Evolutionary conservation across 2,797 vertebrate species (phyloP).

Genomic region (Lepilemur ruficaudatus): DNA sequence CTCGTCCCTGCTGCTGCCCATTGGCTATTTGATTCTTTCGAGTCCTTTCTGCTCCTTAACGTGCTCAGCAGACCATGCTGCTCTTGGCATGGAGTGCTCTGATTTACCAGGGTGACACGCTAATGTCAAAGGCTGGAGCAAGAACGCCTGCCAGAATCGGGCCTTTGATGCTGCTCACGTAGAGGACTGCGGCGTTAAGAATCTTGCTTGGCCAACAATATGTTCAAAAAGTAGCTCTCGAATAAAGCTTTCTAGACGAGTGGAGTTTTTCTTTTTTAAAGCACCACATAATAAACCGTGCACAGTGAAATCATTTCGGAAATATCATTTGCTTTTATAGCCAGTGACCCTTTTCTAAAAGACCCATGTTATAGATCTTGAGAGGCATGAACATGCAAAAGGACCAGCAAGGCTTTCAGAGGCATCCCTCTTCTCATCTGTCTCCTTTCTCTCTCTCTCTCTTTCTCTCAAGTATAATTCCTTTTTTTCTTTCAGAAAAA

Average conservation of each 20-base stretch:
- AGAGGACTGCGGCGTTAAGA: neutral
- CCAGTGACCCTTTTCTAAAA: neutral
- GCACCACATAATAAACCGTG: slow-evolving; percentile 39
- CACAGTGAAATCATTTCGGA: neutral
- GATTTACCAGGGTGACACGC: neutral
- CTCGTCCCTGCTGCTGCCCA: neutral
- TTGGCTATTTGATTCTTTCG: neutral
- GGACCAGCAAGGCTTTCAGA: neutral
- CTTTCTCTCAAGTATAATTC: neutral
- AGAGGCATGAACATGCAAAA: neutral
- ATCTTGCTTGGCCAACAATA: neutral
- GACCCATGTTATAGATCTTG: neutral
- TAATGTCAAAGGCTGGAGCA: neutral
- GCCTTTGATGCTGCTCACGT: neutral
- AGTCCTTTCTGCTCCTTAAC: neutral
- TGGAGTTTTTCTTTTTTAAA: neutral
- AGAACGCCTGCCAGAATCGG: neutral
- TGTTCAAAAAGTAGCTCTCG: neutral
- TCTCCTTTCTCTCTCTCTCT: neutral
- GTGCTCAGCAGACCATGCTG: neutral
- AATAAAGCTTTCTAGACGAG: neutral
- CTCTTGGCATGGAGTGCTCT: neutral
- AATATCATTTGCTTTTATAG: neutral
- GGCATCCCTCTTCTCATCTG: neutral
- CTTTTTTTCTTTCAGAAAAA: slow-evolving; percentile 2